Conservation (phyloP, 2,113 vertebrate genomes). For the Poecilia latipinna region DNA sequence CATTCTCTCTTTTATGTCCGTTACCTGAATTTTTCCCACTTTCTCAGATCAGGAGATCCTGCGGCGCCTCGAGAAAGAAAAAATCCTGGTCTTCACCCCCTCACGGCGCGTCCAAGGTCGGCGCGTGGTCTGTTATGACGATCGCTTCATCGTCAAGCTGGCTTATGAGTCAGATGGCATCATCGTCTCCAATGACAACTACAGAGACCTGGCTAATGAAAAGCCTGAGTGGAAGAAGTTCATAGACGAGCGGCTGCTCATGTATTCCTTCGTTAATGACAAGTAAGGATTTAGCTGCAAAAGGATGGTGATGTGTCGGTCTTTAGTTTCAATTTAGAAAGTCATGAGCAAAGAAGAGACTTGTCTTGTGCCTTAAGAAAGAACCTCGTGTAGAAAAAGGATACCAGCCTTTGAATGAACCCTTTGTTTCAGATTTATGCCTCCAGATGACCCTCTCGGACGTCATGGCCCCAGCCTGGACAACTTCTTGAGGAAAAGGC, state of each 20-base stretch:
- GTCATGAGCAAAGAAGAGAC: not conserved
- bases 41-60: slow-evolving; percentile 94
- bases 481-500: slow-evolving; percentile 96
- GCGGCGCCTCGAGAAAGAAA: slow-evolving; percentile 94
- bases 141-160: slow-evolving; percentile 96
- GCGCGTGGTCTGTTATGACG: slow-evolving; percentile 96
- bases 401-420: not conserved
- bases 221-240: slow-evolving; percentile 99
- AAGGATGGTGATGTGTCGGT: not conserved
- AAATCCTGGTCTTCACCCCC: slow-evolving; percentile 95
- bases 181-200: slow-evolving; percentile 98
- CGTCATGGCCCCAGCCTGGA: slow-evolving; percentile 96
- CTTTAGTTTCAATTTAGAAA: not conserved
- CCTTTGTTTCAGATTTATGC: slow-evolving; percentile 87
- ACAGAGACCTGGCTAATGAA: slow-evolving; percentile 95
- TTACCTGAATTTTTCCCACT: not conserved
- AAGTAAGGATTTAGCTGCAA: slow-evolving; percentile 83
- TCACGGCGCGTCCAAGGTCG: slow-evolving; percentile 94
- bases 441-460: slow-evolving; percentile 95
- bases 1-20: not conserved
- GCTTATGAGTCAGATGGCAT: slow-evolving; percentile 96
- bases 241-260: slow-evolving; percentile 94
- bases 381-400: not conserved
- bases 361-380: no score
- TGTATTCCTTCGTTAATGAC: slow-evolving; percentile 99